phyloP scores from a whole-genome alignment of 2,888 invertebrate species.

The Coelinius sp. region DNA sequence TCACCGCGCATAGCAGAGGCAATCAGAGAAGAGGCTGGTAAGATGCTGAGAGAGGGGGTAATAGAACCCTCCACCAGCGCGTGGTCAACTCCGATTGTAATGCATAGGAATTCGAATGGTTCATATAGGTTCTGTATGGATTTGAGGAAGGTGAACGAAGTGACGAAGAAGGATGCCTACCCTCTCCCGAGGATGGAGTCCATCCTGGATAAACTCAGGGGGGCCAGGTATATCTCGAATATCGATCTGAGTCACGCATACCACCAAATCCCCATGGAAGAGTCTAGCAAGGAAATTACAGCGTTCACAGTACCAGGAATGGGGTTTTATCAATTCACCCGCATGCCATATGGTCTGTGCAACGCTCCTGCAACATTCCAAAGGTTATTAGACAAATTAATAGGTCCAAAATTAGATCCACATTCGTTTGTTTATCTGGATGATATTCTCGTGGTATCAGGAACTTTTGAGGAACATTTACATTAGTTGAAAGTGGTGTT shows the following conservation, averaged over 20 bases:
- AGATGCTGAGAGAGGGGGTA: slow-evolving; percentile 35
- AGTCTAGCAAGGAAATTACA: slow-evolving; percentile 48
- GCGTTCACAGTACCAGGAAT: slow-evolving; percentile 56
- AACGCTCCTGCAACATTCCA: slow-evolving; percentile 58
- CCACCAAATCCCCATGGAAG: slow-evolving; percentile 51
- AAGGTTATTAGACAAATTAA: slow-evolving; percentile 52
- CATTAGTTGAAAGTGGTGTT: background rate
- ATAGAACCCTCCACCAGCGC: slow-evolving; percentile 46
- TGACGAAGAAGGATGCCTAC: slow-evolving; percentile 57
- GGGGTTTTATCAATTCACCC: slow-evolving; percentile 56
- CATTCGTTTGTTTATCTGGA: background rate
- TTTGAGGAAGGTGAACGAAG: slow-evolving; percentile 55
- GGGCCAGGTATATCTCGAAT: slow-evolving; percentile 56
- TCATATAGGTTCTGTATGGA: slow-evolving; percentile 57
- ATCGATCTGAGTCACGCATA: slow-evolving; percentile 58
- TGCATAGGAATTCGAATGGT: slow-evolving; percentile 40
- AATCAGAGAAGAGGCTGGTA: slow-evolving; percentile 32
- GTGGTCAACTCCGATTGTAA: slow-evolving; percentile 45
- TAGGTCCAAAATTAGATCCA: slow-evolving; percentile 36
- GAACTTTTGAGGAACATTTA: background rate
- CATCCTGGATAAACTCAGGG: slow-evolving; percentile 56
- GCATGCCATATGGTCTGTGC: slow-evolving; percentile 58
- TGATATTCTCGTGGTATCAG: slow-evolving; percentile 8
- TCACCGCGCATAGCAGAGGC: slow-evolving; percentile 34
- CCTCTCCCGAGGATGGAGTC: slow-evolving; percentile 55